Base-by-base conservation (phyloP, 2,113 vertebrate genomes). In the Eulacestoma nigropectus region DNA sequence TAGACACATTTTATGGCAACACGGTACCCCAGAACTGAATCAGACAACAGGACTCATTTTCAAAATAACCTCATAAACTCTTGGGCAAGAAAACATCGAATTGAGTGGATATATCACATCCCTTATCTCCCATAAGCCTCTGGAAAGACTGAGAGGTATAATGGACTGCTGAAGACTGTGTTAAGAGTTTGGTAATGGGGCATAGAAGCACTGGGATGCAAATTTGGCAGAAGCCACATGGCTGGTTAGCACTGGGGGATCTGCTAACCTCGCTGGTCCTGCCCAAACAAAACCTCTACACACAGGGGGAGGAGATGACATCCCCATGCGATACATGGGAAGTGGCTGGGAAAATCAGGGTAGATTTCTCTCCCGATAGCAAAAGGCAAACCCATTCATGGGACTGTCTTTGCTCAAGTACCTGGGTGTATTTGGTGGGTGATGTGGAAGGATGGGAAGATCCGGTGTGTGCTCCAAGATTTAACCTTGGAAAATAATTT, bases 311-410 rank as follows among this genome's bases (percentile, higher is more conserved):
- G 22, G 10, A 46, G 53, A 10, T 30, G 60, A 67, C 25, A 7
- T 44, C 13, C 19, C 37, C 0, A 0, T 17, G 21, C 23, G 17
- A 30, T 3, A 52, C 9, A 18, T 3, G 5, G 29, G 23, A 52
- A 74, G 8, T 8, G 16, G 9, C 18, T 68, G 27, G 14, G 53
- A 46, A 77, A 37, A 44, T 37, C 6, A 0, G 19, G 9, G 33
- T 60, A 5, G 9, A 39, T 30, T 59, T 46, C n/a, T 53, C n/a
- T 44, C 21, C 20, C 13, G 13, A 29, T 3, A 29, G 19, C 37
- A 82, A 52, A 53, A 60, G 12, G 39, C 29, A 46, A 52, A 60
- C 33, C 3, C 2, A 2, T 46, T 59, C 11, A 33, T n/a, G 9
- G 16, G 53, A 89, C 8, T 67, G 23, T 33, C 46, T 67, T 60